Base-by-base conservation (phyloP, 2,113 vertebrate species). In the Podarcis raffonei region DNA sequence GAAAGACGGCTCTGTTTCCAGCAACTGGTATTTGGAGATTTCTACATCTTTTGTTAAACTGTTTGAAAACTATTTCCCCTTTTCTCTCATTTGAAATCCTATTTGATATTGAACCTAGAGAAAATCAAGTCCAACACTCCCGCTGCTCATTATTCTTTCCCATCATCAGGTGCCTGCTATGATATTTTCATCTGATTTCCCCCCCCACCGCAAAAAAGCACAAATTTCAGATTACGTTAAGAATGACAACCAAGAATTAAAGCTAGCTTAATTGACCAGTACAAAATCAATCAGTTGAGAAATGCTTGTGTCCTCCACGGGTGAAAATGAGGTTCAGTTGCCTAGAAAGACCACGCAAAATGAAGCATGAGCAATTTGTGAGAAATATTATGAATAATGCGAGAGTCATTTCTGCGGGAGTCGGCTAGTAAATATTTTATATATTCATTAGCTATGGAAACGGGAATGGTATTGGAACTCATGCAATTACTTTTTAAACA, bases 381-480 rank as follows among this genome's bases (percentile, higher is more conserved):
- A 42, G 59, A 86, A 66, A 11, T 75, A 79, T 83, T 3, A 30
- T 72, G 35, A 81, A 20, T 89, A 89, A 89, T 89, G 87, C 42
- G 12, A 83, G 77, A 37, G 1, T 0, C 8, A 39, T 20, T 53
- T 35, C 11, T 37, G 71, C 76, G 53, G 77, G 66, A 39, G 66
- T 25, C 0, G 7, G 22, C 15, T 89, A 32, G 69, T 84, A 27
- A 83, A 87, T 89, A 89, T 89, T 89, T 89, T 89, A 89, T 89
- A 82, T 89, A 89, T 89, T 89, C 87, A 89, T 89, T 89, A 89
- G 87, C 87, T 78, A 83, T 77, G 87, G 74, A 83, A 89, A 83
- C 74, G 42, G 72, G 81, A 89, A 89, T 48, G 30, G 81, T 84
- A 84, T 89, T 83, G 39, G 81, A 89, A 78, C 37, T 78, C 74